Evolutionary conservation across 2,888 invertebrate genomes (phyloP).

Genomic region (Desoria tigrina): DNA sequence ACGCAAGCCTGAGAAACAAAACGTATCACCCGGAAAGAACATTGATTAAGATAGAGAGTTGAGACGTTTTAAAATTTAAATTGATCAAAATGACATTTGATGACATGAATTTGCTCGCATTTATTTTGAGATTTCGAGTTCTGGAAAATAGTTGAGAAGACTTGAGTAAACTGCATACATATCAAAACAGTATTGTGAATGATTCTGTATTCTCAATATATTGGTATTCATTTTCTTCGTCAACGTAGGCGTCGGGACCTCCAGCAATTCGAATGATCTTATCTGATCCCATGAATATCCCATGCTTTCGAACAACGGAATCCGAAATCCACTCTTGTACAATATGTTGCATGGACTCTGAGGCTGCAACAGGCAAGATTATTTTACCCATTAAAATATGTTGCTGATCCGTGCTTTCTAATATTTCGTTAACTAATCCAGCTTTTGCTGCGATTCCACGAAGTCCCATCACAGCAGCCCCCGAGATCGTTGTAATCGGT

Average conservation of each 20-base stretch:
- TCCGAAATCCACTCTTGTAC: constrained; percentile 41
- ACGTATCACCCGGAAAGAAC: too few species aligned
- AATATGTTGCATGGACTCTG: constrained; percentile 28
- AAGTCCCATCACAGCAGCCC: constrained; percentile 2
- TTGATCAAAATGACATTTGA: too few species aligned
- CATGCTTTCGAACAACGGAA: constrained; percentile 34
- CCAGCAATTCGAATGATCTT: constrained; percentile 36
- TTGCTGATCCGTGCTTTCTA: constrained; percentile 25
- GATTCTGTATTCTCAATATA: constrained; percentile 30
- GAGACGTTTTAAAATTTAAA: too few species aligned
- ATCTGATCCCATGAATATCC: constrained; percentile 40
- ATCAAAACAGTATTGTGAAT: constrained; percentile 27
- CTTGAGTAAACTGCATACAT: too few species aligned
- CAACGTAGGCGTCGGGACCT: constrained; percentile 32
- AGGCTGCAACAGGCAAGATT: constrained; percentile 32
- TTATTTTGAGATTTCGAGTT: too few species aligned
- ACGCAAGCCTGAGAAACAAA: too few species aligned
- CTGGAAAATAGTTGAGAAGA: too few species aligned
- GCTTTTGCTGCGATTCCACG: constrained; percentile 39
- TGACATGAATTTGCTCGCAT: too few species aligned
- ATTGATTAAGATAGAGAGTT: too few species aligned
- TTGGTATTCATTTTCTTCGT: constrained; percentile 38
- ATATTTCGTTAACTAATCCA: constrained; percentile 26
- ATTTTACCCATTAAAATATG: constrained; percentile 39
- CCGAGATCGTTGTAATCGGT: constrained; percentile 6